Evolutionary conservation across 2,113 vertebrate species (phyloP), one percentile per base, ranked within the genome.

Genomic region (Paramisgurnus dabryanus): DNA sequence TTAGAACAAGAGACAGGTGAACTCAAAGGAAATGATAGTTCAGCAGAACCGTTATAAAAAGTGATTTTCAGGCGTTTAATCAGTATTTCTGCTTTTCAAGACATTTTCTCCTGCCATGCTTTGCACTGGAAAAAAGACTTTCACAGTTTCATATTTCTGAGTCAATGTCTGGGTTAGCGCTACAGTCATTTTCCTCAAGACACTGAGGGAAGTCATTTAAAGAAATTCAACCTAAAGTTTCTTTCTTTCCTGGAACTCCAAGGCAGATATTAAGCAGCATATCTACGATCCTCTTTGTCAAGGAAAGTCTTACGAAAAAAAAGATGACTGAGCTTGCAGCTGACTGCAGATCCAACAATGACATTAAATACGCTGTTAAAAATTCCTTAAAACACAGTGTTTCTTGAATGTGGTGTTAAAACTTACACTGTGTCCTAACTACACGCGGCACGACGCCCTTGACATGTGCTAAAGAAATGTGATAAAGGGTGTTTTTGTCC

Each of bases 31-130:
- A 73, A 75, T n/a, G 17, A 15, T 7, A 18, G 67, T n/a, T 70
- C 49, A 80, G 70, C 58, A 79, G 27, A 79, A 76, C n/a, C 6
- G 49, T 43, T 49, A 22, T 12, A 60, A 61, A 71, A 71, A 68
- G 69, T 68, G 71, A 43, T 76, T 79, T 71, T 60, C 61, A 81
- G 80, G 72, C 67, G 67, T 64, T 82, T 76, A 53, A 43, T 57
- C 34, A 17, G 50, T 43, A 41, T n/a, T 79, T 65, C 72, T 7
- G 53, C 66, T 72, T 78, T 83, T 40, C 64, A 58, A 34, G 70
- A 50, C 60, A 22, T 60, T 66, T 78, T 64, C 40, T 22, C 27
- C 43, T 57, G 64, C 10, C 55, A 69, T 17, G n/a, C 68, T 69
- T 40, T 43, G n/a, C 63, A 47, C 41, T 76, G 43, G 22, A 18